Base-by-base conservation (phyloP, 2,113 vertebrate species). In the Gymnobelideus leadbeateri region DNA sequence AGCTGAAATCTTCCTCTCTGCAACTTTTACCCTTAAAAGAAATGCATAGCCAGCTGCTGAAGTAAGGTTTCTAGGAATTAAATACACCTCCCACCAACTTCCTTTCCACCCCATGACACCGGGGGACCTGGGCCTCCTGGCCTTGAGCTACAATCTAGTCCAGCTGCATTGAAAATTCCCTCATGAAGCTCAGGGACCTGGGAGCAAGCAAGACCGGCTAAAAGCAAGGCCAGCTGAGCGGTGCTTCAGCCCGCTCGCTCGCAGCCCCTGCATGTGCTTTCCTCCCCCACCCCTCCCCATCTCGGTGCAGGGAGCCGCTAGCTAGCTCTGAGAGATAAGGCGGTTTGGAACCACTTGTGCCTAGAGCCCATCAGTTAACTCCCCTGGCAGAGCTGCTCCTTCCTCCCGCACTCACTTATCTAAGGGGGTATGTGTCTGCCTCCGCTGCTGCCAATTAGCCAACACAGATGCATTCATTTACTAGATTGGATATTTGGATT, bases 401-500 rank as follows among this genome's bases (percentile, higher is more conserved):
- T 94, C 50, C 94, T 91, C 54, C 52, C 91, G 89, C 37, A 89
- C 92, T 52, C 52, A 46, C 89, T 97, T 96, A 92, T 84, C 96
- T 95, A 57, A 95, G 95, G 93, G 43, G 0, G 0, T 12, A 46
- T 51, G 19, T 11, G 43, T 89, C 2, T 0, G 51, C 61, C 43
- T 77, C 77, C 54, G 52, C 1, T 77, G 96, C 94, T 94, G 94
- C 89, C 93, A 97, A 37, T 91, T 46, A 94, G 77, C 89, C 89
- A 95, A 55, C 1, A 0, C 84, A 57, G 91, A 94, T 77, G 93
- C 57, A 49, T 93, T 95, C 68, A 91, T 96, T 97, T 95, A 95
- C 97, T 97, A 96, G 95, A 52, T 95, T 77, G 96, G 92, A 95
- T 97, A 94, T 97, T 97, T 89, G 97, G 95, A 95, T 92, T 93